Evolutionary conservation across 2,888 invertebrate genomes (phyloP).

Genomic region (Steinernema scapterisci): DNA sequence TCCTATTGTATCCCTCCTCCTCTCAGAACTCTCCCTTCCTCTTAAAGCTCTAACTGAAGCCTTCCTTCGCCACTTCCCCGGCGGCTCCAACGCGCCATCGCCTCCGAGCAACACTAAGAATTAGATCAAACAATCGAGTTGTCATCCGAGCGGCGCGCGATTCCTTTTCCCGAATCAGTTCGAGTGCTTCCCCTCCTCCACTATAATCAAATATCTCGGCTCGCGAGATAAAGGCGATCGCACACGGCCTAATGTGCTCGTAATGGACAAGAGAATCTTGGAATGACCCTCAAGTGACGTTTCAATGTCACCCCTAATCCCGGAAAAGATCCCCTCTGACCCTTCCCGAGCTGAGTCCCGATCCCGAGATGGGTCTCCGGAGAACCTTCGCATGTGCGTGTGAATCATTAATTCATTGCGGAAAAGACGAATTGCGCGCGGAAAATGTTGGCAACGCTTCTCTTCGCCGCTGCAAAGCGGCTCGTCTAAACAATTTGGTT

Average conservation of each 20-base stretch:
- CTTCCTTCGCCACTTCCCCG: too few species aligned
- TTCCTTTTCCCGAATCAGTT: neutral
- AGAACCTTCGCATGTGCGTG: slow-evolving; percentile 14
- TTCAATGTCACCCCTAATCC: neutral
- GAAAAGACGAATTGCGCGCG: neutral
- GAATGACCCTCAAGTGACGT: slow-evolving; percentile 22
- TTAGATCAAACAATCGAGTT: slow-evolving; percentile 28
- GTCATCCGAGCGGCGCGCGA: slow-evolving; percentile 12
- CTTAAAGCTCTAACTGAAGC: too few species aligned
- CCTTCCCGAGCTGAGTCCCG: neutral
- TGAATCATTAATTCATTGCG: slow-evolving; percentile 28
- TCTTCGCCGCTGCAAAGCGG: neutral
- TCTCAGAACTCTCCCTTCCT: too few species aligned
- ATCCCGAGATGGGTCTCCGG: neutral
- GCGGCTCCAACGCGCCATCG: neutral
- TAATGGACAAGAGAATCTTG: neutral
- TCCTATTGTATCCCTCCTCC: too few species aligned
- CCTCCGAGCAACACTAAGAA: neutral
- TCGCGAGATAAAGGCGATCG: neutral
- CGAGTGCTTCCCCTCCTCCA: neutral
- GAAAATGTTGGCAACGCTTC: slow-evolving; percentile 10
- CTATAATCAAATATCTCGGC: slow-evolving; percentile 2
- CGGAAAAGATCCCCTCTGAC: neutral
- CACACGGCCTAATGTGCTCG: slow-evolving; percentile 2
- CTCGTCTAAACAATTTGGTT: too few species aligned